Conservation (phyloP, 2,797 vertebrate genomes). For the Kryptopterus vitreolus region DNA sequence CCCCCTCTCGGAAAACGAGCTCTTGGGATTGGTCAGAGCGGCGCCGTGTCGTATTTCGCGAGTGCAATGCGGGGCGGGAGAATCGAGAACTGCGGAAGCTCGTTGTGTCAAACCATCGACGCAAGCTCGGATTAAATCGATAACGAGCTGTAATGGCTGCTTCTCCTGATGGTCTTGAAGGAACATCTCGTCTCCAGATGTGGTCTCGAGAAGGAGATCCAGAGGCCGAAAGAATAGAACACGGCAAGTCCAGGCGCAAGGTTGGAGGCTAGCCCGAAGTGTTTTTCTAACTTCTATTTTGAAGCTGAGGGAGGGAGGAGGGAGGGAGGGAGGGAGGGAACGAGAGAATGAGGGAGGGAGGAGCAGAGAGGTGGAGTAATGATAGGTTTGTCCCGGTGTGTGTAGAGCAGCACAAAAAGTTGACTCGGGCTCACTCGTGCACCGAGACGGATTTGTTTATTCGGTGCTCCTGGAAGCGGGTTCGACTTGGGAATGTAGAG, state of each 20-base stretch:
- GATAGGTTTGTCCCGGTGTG: constrained; percentile 50
- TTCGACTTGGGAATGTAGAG: constrained; percentile 62
- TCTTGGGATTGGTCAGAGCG: too few relatives aligned
- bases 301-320: constrained; percentile 23
- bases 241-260: neutral
- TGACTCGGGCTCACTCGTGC: constrained; percentile 31
- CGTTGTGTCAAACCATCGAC: too few relatives aligned
- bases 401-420: constrained; percentile 49
- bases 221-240: constrained; percentile 40
- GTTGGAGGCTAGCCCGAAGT: neutral
- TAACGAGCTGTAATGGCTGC: neutral
- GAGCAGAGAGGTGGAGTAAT: constrained; percentile 47
- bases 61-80: too few relatives aligned
- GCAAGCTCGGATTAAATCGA: too few relatives aligned
- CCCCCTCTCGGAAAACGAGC: too few relatives aligned
- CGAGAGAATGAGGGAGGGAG: constrained; percentile 41
- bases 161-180: neutral
- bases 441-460: constrained; percentile 2
- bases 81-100: too few relatives aligned
- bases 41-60: too few relatives aligned
- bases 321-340: constrained; percentile 31
- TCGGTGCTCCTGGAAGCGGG: constrained; percentile 63
- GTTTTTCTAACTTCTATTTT: constrained; percentile 56
- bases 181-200: constrained; percentile 11
- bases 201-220: neutral